Conservation (phyloP, 2,888 invertebrate species). For the Leptarthrus brevirostris region DNA sequence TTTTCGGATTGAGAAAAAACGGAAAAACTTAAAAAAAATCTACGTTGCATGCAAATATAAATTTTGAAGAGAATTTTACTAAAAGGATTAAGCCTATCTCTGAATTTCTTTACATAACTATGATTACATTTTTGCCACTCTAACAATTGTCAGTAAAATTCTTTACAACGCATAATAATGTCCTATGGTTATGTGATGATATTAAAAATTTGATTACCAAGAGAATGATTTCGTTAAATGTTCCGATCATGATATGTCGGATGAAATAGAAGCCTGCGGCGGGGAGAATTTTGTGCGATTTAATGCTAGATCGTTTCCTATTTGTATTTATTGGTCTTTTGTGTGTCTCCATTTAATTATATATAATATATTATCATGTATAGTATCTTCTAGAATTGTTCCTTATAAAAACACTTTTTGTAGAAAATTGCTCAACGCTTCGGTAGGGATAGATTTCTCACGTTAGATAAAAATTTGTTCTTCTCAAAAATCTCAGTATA, state of each 20-base stretch:
- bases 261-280: not conserved
- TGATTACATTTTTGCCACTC: not conserved
- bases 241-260: no score
- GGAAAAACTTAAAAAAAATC: not conserved
- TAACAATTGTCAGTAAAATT: no score
- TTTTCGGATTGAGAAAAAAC: not conserved
- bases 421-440: conserved; percentile 25
- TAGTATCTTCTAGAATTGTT: conserved; percentile 5
- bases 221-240: no score
- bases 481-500: conserved; percentile 37
- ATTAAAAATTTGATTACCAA: no score
- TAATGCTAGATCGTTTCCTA: conserved; percentile 28
- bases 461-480: conserved; percentile 11
- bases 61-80: not conserved
- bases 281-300: conserved; percentile 27
- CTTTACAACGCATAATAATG: no score
- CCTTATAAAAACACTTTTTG: conserved; percentile 29
- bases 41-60: not conserved
- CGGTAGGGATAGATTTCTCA: conserved; percentile 38
- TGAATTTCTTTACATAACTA: not conserved
- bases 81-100: not conserved
- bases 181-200: no score
- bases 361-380: not conserved
- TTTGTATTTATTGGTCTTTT: conserved; percentile 35
- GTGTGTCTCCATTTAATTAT: conserved; percentile 8